phyloP scores from a whole-genome alignment of 1,140 invertebrate species.

The Drosophila jambulina region DNA sequence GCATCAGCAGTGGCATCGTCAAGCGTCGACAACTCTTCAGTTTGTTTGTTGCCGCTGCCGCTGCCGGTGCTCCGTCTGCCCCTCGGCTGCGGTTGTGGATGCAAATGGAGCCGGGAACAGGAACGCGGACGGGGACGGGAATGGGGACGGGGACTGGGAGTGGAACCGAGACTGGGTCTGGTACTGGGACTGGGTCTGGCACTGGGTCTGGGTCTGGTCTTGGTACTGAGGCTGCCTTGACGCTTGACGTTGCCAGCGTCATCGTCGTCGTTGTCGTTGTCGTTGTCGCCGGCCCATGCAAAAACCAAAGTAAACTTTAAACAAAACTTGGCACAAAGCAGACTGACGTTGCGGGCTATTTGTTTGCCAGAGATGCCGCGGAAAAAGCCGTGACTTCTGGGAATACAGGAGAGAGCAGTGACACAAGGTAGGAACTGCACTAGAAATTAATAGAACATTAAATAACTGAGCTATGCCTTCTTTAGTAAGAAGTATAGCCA shows the following conservation, averaged over 20 bases:
- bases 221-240: conserved; percentile 41
- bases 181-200: background rate
- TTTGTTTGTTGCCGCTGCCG: conserved; percentile 45
- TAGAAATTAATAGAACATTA: no score
- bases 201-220: background rate
- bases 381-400: conserved; percentile 33
- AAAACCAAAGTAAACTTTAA: conserved; percentile 75
- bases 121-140: no score
- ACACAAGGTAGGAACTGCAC: background rate
- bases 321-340: conserved; percentile 80
- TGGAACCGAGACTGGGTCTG: background rate
- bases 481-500: no score
- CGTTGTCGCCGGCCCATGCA: conserved; percentile 40
- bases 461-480: no score
- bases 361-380: conserved; percentile 41
- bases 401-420: background rate
- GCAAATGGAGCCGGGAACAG: conserved; percentile 9
- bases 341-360: conserved; percentile 44
- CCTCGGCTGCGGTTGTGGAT: conserved; percentile 46
- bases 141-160: background rate
- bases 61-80: conserved; percentile 2
- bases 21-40: conserved; percentile 79
- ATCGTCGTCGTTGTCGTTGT: conserved; percentile 16
- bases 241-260: conserved; percentile 49
- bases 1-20: conserved; percentile 55